Evolutionary conservation across 1,140 invertebrate genomes (phyloP).

Genomic region (Nasonia longicornis): DNA sequence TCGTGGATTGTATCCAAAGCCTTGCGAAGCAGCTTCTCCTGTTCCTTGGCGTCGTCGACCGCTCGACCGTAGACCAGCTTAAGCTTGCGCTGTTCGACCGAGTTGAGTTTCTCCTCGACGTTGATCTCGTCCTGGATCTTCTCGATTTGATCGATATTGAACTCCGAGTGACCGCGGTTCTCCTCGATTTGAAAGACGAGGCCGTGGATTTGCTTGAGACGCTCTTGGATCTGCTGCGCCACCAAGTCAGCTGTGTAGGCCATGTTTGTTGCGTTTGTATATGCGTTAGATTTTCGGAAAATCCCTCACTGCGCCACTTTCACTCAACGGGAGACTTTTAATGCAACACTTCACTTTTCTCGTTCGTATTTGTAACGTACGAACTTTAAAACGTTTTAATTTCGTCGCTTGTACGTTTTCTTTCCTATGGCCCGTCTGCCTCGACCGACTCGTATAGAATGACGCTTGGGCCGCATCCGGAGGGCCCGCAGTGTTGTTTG

Average conservation of each 20-base stretch:
- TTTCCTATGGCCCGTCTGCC: not conserved
- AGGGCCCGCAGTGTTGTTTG: not conserved
- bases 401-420: not conserved
- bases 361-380: too few relatives aligned
- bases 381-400: not conserved
- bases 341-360: too few relatives aligned
- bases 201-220: conserved; percentile 80
- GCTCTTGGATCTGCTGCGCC: conserved; percentile 71
- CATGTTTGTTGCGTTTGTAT: not conserved
- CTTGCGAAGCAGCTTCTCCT: conserved; percentile 85
- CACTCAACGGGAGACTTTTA: too few relatives aligned
- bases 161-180: conserved; percentile 79
- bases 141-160: conserved; percentile 79
- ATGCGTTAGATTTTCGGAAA: too few relatives aligned
- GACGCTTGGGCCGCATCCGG: not conserved
- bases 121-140: conserved; percentile 81
- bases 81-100: conserved; percentile 78
- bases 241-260: not conserved
- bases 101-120: conserved; percentile 74
- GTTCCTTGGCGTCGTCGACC: conserved; percentile 82
- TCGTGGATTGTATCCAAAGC: conserved; percentile 89
- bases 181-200: conserved; percentile 83
- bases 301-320: too few relatives aligned
- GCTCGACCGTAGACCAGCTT: conserved; percentile 83
- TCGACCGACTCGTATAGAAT: not conserved